Evolutionary conservation across 2,888 invertebrate species (phyloP), one percentile per base, ranked within the genome.

Genomic region (Acleris holmiana): DNA sequence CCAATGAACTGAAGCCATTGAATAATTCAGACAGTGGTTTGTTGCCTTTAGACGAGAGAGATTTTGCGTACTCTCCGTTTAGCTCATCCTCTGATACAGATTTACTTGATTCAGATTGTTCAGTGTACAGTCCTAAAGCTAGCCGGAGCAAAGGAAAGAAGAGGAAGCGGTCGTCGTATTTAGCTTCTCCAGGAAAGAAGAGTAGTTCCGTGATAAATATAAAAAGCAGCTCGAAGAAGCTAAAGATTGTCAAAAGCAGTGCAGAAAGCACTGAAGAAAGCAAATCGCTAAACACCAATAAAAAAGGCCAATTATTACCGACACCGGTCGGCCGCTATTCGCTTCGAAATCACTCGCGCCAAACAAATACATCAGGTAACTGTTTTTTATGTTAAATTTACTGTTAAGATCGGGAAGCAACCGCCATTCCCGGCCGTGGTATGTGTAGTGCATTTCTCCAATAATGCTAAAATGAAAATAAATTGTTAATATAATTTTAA

Each of bases 161-260:
- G 75, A 84, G 92, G 74, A 91, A 91, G 75, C 86, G 91, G 57
- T 90, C 91, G 18, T 76, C 81, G 56, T 88, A 90, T 76, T 86
- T 86, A 61, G 88, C 91, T 18, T 71, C 89, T 50, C 87, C 90
- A n/a, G 82, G 77, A 69, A 86, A 85, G 71, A 89, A 88, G 71
- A 88, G 83, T 75, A 84, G 80, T 77, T 84, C 73, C 72, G 75
- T 85, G 70, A 75, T 90, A 62, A 83, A 86, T 72, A 71, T 84
- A 69, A 90, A 89, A 66, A 85, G 86, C 73, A 85, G 82, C 73
- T 82, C 86, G 75, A 88, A 93, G 82, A 91, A 87, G 82, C 89
- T 92, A 82, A 94, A 94, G 90, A 93, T 93, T 90, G 93, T 93
- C 82, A 72, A 83, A 75, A 86, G 84, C 76, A 86, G 79, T 78